Base-by-base conservation (phyloP, 2,113 vertebrate species). In the Tautogolabrus adspersus region DNA sequence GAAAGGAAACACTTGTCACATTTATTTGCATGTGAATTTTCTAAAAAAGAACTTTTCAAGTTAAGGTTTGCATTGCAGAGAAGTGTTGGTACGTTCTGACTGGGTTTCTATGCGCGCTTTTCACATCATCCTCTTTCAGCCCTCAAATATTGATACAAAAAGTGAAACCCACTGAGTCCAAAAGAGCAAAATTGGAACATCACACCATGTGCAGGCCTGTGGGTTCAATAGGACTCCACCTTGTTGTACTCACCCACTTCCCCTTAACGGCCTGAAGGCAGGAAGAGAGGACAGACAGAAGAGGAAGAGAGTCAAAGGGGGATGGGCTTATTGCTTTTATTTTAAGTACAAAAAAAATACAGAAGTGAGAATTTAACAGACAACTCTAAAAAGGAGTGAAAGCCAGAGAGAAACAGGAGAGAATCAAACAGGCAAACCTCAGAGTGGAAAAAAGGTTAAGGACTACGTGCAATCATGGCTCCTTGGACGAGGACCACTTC, bases 301-400 rank as follows among this genome's bases (percentile, higher is more conserved):
- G 94, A 93, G 93, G 93, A 92, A 93, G 92, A 91, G 86, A 76
- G 57, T 34, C 80, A 54, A 73, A 88, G 79, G 81, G 88, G 92
- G 90, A 83, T 81, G 91, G 91, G 90, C 88, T 79, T 71, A 47
- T 77, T 57, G 73, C 60, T 76, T 85, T 92, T 73, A 83, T 77
- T 88, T 81, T 55, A 65, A 69, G 5, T 77, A 60, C 9, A 52
- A 83, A 68, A 73, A 88, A 85, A 84, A 89, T 59, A 79, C 81
- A 87, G 87, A 91, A 86, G 76, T 83, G 44, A 87, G 77, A 87
- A 70, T 82, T 84, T 7, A 81, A 66, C 42, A 56, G 60, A 66
- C 67, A 74, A 23, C 21, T 13, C 15, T 62, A 55, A 81, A 64
- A 19, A 42, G 73, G 22, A 70, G 40, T 75, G 63, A 73, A 55